Evolutionary conservation across 2,888 invertebrate genomes (phyloP), one percentile per base, ranked within the genome.

Genomic region (Drosophila melanosoma): DNA sequence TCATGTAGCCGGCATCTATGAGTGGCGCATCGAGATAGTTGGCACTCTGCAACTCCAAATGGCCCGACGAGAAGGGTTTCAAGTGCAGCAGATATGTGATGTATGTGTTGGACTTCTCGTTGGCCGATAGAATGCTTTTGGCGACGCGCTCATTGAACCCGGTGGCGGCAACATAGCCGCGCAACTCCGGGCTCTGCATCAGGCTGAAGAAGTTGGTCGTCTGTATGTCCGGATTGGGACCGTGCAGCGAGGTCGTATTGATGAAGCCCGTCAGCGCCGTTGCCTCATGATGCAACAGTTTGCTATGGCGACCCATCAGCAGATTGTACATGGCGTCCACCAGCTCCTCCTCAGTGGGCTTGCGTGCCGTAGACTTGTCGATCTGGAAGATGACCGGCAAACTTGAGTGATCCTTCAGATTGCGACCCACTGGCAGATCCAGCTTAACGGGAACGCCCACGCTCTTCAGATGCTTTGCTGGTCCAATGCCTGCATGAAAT

Each of bases 331-430:
- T 90, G 67, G 91, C 91, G 71, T 93, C 92, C 29, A 93, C 85
- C 2, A 92, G 82, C 48, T 92, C 92, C 92, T 93, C 86, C 91
- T 94, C 65, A 92, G 91, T 89, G 29, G 91, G 90, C 3, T 90
- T 90, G 23, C 90, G 83, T 4, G 92, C 92, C 1, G 83, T 91
- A 0, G 92, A 90, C 62, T 93, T 92, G 33, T 95, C 95, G 77
- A 95, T 94, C 79, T 91, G 90, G 53, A 93, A 93, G 35, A 93
- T 84, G 1, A 93, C 84, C 1, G 93, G 93, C 54, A 96, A 94
- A 4, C 95, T 96, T 59, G 96, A 95, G 88, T 97, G 97, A 89
- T 97, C 97, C 92, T 97, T 97, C 0, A 97, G 94, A 87, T 97
- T 96, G 76, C 95, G 94, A 0, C 97, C 97, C 1, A 97, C 97